These are phyloP conservation scores for Patagioenas fasciata DNA, from an alignment of 2,113 vertebrate genomes.

Conservation along the genomic window DNA sequence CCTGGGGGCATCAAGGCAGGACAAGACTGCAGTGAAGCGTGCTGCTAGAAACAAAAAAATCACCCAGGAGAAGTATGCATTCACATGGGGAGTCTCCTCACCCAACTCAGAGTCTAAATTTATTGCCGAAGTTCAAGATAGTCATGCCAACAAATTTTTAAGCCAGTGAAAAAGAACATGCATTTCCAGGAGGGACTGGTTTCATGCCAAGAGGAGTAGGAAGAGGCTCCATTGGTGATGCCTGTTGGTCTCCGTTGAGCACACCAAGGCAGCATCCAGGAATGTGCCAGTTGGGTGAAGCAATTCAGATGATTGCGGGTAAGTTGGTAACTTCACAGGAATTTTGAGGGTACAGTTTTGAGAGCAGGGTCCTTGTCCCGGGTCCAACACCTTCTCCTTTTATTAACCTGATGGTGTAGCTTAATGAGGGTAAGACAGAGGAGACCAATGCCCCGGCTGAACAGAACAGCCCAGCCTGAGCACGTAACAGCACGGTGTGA, in stretches of 20 bases:
- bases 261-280: fast-evolving
- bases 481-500: fast-evolving
- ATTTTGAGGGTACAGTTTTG: background rate
- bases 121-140: background rate
- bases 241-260: background rate
- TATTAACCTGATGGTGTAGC: background rate
- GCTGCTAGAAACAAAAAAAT: background rate
- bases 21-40: fast-evolving
- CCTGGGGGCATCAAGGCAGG: background rate
- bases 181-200: background rate
- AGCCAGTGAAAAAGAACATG: background rate
- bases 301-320: background rate
- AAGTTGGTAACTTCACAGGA: background rate
- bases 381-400: background rate
- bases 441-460: background rate
- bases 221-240: background rate
- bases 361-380: background rate
- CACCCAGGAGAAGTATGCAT: fast-evolving
- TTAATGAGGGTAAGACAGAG: background rate
- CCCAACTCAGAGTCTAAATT: no score
- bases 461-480: fast-evolving
- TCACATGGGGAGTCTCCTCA: background rate
- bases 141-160: background rate
- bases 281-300: background rate
- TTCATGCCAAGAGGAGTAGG: background rate